Evolutionary conservation across 2,113 vertebrate species (phyloP), one percentile per base, ranked within the genome.

Genomic region (Cheilinus undulatus): DNA sequence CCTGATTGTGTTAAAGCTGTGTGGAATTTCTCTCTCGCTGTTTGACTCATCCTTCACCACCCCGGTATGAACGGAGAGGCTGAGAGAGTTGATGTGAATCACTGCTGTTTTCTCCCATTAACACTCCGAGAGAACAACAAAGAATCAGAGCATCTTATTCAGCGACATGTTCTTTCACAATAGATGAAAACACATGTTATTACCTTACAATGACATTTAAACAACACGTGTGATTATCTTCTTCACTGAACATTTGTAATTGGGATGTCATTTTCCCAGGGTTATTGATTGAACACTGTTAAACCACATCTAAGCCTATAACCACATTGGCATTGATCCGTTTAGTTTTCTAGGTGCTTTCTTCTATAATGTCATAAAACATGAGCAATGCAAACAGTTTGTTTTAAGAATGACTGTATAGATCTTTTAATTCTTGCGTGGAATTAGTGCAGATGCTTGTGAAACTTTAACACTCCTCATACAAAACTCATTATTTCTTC

Each of bases 201-300:
- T 20, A 34, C 36, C 3, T 22, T 26, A 60, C 54, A 23, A 58
- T 40, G 13, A 3, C 54, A 14, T 69, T 22, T 69, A 12, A 48
- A 76, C 60, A 53, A 68, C 53, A 17, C 0, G 12, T 52, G 36
- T 58, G 49, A 54, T 67, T 36, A 53, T 80, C 53, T 49, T 57
- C 12, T 8, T 49, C 14, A 22, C 51, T 23, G 23, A 72, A 28
- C 69, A 13, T 27, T 48, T 82, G 74, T 76, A 22, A 75, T 84
- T 52, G 78, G 38, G 50, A 49, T 49, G 30, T 54, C 22, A 23
- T 50, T 23, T 22, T 63, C 60, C 67, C 43, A 3, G 62, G 69
- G 45, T 69, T 69, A 79, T 73, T 60, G 82, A 82, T 75, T 64
- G 51, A 72, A 80, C 56, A 45, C 45, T 64, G 34, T 23, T 27